These are phyloP conservation scores for Nebria ingens DNA, from an alignment of 1,140 invertebrate genomes.

Conservation along the genomic window DNA sequence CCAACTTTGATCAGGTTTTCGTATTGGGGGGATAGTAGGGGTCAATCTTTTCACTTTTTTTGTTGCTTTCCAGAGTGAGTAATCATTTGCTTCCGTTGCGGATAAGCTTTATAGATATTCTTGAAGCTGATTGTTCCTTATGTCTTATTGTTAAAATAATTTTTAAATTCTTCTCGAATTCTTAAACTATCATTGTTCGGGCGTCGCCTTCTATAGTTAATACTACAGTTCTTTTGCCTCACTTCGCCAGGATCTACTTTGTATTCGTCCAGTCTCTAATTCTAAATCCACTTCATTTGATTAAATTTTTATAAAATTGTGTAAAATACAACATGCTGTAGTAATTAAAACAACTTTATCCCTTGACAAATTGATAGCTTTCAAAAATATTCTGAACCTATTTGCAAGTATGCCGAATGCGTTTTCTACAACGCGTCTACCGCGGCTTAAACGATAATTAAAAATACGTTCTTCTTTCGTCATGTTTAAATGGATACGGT, in stretches of 20 bases:
- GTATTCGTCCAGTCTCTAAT: neutral
- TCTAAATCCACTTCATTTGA: neutral
- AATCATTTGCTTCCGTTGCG: too few relatives aligned
- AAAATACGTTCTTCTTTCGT: conserved; percentile 24
- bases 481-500: conserved; percentile 26
- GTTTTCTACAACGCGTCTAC: conserved; percentile 20
- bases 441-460: conserved; percentile 27
- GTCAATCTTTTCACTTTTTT: too few relatives aligned
- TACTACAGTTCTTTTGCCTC: neutral
- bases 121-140: too few relatives aligned
- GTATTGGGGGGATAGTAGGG: too few relatives aligned
- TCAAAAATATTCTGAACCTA: conserved; percentile 32
- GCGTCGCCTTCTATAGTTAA: neutral
- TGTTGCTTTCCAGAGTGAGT: too few relatives aligned
- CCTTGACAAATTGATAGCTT: neutral
- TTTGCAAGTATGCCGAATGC: conserved; percentile 14
- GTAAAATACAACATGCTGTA: neutral
- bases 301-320: neutral
- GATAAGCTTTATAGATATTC: too few relatives aligned
- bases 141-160: neutral
- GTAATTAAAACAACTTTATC: neutral
- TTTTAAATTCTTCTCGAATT: neutral
- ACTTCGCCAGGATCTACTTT: neutral
- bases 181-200: neutral
- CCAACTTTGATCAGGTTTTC: too few relatives aligned